A percentile compares a stretch with the other conserved stretches of the same genome.
Conservation (phyloP, 2,888 invertebrate species). For the Microctonus brassicae region DNA sequence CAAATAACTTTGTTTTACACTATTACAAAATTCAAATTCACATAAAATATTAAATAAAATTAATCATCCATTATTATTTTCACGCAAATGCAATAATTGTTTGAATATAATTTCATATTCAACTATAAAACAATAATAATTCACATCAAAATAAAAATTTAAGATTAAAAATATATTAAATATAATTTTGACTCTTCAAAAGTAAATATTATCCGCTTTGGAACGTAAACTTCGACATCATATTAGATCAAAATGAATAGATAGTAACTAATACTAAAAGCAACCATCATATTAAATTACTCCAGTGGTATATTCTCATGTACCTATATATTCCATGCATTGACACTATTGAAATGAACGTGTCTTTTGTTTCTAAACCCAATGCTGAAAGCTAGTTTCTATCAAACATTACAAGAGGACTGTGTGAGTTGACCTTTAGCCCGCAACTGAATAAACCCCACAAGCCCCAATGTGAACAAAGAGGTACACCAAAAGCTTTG, state of each 20-base stretch:
- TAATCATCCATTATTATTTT: not conserved
- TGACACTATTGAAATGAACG: slow-evolving; percentile 7
- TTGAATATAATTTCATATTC: too few species aligned
- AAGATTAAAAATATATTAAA: too few species aligned
- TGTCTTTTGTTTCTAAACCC: slow-evolving; percentile 4
- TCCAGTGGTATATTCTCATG: too few species aligned
- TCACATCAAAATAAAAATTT: too few species aligned
- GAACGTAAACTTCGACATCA: not conserved
- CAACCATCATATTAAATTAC: not conserved
- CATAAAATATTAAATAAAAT: not conserved
- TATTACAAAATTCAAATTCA: not conserved
- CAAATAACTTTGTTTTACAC: not conserved
- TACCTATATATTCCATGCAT: slow-evolving; percentile 2
- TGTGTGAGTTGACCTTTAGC: slow-evolving; percentile 16
- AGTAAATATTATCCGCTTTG: not conserved
- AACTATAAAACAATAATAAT: too few species aligned
- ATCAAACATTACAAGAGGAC: not conserved
- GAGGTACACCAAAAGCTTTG: slow-evolving; percentile 24
- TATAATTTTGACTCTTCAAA: too few species aligned
- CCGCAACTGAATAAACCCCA: slow-evolving; percentile 23
- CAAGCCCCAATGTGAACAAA: slow-evolving; percentile 29
- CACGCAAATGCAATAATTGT: too few species aligned
- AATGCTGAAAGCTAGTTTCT: not conserved
- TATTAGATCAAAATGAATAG: not conserved
- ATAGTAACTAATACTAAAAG: not conserved